Percentiles rank a stretch among this genome's conserved stretches.
Conservation (phyloP, 2,113 vertebrate genomes). For the Laticauda laticaudata region DNA sequence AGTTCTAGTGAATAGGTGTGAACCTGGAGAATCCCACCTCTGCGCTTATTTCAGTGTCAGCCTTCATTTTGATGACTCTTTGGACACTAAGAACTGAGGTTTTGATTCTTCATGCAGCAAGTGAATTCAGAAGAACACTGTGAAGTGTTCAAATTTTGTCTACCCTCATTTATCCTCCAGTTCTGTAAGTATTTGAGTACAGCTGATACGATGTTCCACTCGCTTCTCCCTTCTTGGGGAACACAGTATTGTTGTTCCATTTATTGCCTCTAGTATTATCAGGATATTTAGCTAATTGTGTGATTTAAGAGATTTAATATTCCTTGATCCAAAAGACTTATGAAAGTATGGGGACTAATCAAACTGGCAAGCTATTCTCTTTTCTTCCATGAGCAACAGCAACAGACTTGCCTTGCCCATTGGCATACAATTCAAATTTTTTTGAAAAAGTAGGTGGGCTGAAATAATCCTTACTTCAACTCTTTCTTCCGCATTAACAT, state of each 20-base stretch:
- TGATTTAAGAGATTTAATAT: constrained; percentile 39
- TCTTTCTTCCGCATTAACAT: constrained; percentile 31
- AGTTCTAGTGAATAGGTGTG: no score
- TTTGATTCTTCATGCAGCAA: neutral
- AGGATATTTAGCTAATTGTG: constrained; percentile 46
- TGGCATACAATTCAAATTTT: constrained; percentile 31
- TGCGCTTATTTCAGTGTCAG: neutral
- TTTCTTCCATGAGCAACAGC: constrained; percentile 32
- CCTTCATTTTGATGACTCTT: neutral
- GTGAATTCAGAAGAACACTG: constrained; percentile 23
- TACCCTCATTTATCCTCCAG: neutral
- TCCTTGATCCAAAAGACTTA: constrained; percentile 37
- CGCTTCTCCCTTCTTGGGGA: constrained; percentile 49
- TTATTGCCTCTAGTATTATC: constrained; percentile 21
- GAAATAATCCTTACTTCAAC: constrained; percentile 50
- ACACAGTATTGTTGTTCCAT: constrained; percentile 46
- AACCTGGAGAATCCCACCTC: no score
- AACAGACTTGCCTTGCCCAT: constrained; percentile 28
- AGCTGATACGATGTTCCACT: constrained; percentile 26
- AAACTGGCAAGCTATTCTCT: constrained; percentile 7
- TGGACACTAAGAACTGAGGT: neutral
- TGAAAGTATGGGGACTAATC: constrained; percentile 35
- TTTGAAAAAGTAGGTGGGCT: constrained; percentile 41
- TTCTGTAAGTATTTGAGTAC: neutral
- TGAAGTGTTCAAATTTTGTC: neutral